Percentiles rank a stretch among this genome's conserved stretches.
phyloP scores from a whole-genome alignment of 2,888 invertebrate genomes.

The Conops quadrifasciatus region DNA sequence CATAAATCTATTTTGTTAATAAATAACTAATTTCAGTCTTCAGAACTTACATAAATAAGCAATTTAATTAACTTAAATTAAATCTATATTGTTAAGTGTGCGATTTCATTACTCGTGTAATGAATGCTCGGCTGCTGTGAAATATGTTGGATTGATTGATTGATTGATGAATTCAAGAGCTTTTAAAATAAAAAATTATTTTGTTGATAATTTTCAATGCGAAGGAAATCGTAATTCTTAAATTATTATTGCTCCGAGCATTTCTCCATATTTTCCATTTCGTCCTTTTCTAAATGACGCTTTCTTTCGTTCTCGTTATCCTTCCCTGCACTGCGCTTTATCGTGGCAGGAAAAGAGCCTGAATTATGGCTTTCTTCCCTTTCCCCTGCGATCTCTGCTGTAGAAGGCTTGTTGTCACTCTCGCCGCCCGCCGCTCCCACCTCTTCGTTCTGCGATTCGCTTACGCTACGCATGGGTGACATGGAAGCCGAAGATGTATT shows the following conservation, averaged over 20 bases:
- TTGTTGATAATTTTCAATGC: not conserved
- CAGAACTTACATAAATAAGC: slow-evolving; percentile 28
- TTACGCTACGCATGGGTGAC: slow-evolving; percentile 44
- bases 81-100: not conserved
- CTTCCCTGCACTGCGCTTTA: not conserved
- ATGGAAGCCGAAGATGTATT: slow-evolving; percentile 46
- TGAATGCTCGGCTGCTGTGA: not conserved
- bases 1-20: slow-evolving; percentile 13
- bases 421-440: not conserved
- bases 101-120: not conserved
- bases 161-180: not conserved
- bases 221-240: not conserved
- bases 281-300: slow-evolving; percentile 12
- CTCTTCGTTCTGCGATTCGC: slow-evolving; percentile 42
- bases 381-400: not conserved
- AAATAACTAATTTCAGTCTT: slow-evolving; percentile 34
- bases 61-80: slow-evolving; percentile 21
- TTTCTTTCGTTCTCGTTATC: not conserved
- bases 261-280: slow-evolving; percentile 20
- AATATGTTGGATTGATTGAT: not conserved
- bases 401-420: not conserved
- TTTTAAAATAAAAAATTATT: not conserved
- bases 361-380: not conserved
- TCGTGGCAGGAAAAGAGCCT: not conserved
- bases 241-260: not conserved